Conservation (phyloP, 1,140 invertebrate genomes). For the Brachionus calyciflorus region DNA sequence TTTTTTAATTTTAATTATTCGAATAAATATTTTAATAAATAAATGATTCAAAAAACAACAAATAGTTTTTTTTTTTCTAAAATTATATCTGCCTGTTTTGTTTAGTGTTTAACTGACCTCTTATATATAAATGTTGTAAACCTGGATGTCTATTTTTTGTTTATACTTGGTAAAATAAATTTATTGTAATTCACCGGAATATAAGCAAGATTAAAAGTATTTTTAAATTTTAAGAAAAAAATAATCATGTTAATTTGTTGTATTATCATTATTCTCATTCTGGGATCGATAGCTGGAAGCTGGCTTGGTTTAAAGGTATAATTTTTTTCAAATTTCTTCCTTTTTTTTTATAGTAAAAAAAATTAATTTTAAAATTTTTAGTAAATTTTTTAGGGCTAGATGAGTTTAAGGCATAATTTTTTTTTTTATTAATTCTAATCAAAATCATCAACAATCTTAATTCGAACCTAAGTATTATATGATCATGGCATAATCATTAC, state of each 20-base stretch:
- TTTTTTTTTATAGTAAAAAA: no score
- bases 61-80: background rate
- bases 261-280: slow-evolving; percentile 34
- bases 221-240: slow-evolving; percentile 41
- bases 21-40: background rate
- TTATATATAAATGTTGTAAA: background rate
- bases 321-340: no score
- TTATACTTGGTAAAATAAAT: background rate
- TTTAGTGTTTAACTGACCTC: background rate
- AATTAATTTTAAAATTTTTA: background rate
- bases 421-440: no score
- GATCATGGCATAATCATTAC: no score
- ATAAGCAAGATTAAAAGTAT: background rate
- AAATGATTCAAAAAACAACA: background rate
- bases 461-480: no score
- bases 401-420: no score
- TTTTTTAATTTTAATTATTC: background rate
- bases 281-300: slow-evolving; percentile 32
- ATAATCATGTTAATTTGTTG: slow-evolving; percentile 46
- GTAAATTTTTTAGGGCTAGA: background rate
- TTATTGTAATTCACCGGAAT: background rate
- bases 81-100: background rate
- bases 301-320: slow-evolving; percentile 42
- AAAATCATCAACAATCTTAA: no score
- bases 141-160: background rate